Percentiles rank a stretch among this genome's conserved stretches.
Conservation (phyloP, 2,888 invertebrate species). For the Suillia variegata region DNA sequence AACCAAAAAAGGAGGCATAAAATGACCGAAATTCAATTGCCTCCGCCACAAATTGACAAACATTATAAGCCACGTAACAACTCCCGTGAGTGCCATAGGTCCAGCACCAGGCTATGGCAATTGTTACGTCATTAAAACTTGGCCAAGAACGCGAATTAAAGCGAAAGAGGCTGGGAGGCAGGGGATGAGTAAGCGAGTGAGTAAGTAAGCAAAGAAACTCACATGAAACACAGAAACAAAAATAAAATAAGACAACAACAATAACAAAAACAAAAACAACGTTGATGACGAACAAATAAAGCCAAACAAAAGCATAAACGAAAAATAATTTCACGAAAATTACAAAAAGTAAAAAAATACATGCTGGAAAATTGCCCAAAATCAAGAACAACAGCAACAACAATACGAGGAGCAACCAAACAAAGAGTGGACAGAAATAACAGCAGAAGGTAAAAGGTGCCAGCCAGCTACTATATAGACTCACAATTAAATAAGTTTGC, state of each 20-base stretch:
- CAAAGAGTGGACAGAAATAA: neutral
- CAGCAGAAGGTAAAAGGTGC: neutral
- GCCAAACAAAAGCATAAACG: neutral
- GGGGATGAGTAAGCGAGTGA: neutral
- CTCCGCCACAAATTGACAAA: conserved; percentile 10
- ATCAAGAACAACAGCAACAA: neutral
- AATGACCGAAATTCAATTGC: neutral
- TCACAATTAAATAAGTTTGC: conserved; percentile 43
- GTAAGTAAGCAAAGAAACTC: neutral
- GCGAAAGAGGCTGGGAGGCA: neutral
- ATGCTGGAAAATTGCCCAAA: neutral
- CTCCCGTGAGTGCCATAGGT: conserved; percentile 47
- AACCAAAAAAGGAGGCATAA: too few relatives aligned
- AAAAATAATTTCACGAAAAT: conserved; percentile 2
- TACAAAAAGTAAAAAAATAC: too few relatives aligned
- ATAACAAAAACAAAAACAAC: neutral
- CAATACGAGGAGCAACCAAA: neutral
- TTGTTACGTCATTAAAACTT: conserved; percentile 49
- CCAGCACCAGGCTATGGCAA: conserved; percentile 39
- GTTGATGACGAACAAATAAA: neutral
- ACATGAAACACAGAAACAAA: conserved; percentile 3
- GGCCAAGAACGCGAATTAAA: conserved; percentile 22
- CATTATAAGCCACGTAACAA: conserved; percentile 32
- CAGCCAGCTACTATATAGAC: conserved; percentile 3
- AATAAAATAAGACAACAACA: neutral